Evolutionary conservation across 2,113 vertebrate species (phyloP).

Genomic region (Myiagra hebetior): DNA sequence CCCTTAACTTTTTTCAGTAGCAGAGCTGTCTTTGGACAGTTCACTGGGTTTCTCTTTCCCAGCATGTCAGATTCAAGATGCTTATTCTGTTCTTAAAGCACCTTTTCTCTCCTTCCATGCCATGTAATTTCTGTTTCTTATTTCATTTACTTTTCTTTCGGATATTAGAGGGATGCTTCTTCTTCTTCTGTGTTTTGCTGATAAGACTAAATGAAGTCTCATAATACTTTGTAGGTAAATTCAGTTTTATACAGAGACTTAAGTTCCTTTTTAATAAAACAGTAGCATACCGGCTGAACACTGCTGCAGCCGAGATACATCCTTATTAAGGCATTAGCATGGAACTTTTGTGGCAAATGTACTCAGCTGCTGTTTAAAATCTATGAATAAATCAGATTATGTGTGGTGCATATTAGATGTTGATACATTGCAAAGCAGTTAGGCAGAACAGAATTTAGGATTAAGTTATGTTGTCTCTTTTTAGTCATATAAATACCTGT

Average conservation of each 20-base stretch:
- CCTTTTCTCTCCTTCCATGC: neutral
- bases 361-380: neutral
- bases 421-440: neutral
- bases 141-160: neutral
- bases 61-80: neutral
- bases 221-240: neutral
- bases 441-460: neutral
- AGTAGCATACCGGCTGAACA: neutral
- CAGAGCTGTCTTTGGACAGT: neutral
- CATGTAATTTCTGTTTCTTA: neutral
- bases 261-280: neutral
- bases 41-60: neutral
- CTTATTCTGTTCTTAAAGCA: neutral
- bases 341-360: neutral
- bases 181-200: neutral
- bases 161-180: neutral
- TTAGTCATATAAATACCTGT: neutral
- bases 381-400: neutral
- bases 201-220: neutral
- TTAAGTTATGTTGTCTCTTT: neutral
- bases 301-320: neutral
- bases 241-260: neutral
- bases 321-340: neutral
- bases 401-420: neutral
- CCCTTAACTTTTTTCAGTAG: neutral